Base-by-base conservation (phyloP, 2,797 vertebrate genomes). In the Vespertilio murinus region DNA sequence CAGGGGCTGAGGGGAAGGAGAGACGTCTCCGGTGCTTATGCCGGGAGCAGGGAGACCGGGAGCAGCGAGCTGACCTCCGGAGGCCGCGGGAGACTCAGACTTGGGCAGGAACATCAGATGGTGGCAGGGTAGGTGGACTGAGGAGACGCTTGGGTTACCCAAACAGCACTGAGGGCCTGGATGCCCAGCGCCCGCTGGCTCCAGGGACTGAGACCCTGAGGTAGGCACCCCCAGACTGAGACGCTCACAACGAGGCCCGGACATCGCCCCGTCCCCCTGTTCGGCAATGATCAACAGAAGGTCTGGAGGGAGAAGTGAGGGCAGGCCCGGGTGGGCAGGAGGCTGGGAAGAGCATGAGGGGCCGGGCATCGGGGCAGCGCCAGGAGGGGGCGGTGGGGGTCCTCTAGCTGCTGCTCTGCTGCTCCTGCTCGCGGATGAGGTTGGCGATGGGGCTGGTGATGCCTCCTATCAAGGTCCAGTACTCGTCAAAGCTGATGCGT, bases 381-480 rank as follows among this genome's bases (percentile, higher is more conserved):
- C 67, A 13, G 28, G 69, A 17, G 35, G 67, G 12, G 54, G 7
- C 0, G 4, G 38, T 0, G 30, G 25, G 54, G 40, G 33, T 1
- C 73, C 45, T 73, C 83, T 97, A 97, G 93, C 94, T 97, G 94
- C 96, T 1, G 14, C 80, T 79, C 88, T 97, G 97, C 95, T 98
- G 97, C 87, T 98, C 97, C 96, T 98, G 98, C 91, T 98, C 97
- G 2, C 98, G 98, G 94, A 98, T 96, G 67, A 98, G 98, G 18
- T 97, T 97, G 91, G 98, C 98, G 0, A 98, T 98, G 82, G 98
- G 98, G 71, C 97, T 93, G 86, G 98, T 98, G 82, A 98, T 98
- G 93, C 98, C 98, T 0, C 98, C 98, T 88, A 98, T 98, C 97
- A 98, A 91, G 97, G 98, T 98, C 98, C 98, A 98, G 95, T 98